phyloP scores from a whole-genome alignment of 2,113 vertebrate species.

The Oplegnathus fasciatus region DNA sequence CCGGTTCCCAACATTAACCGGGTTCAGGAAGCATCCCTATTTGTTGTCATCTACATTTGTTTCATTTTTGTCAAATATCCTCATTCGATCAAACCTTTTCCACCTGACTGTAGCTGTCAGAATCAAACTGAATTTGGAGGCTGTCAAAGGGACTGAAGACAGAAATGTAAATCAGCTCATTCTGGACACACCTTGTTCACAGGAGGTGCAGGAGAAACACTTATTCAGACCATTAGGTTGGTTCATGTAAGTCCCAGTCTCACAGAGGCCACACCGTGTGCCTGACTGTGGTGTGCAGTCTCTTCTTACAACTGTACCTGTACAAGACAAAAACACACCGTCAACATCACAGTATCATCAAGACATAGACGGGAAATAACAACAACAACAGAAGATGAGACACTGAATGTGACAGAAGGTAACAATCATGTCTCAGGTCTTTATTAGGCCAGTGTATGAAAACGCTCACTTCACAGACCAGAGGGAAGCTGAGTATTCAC shows the following conservation, averaged over 20 bases:
- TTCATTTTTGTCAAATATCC: background rate
- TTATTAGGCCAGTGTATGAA: no score
- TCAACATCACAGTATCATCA: background rate
- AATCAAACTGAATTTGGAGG: background rate
- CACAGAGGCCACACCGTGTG: slow-evolving; percentile 34
- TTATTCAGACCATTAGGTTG: slow-evolving; percentile 19
- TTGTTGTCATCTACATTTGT: no score
- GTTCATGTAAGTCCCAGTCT: slow-evolving; percentile 41
- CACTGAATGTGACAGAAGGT: background rate
- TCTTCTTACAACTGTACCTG: slow-evolving; percentile 34
- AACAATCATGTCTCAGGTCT: no score
- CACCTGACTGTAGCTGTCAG: background rate
- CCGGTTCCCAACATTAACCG: no score
- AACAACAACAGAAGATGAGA: background rate
- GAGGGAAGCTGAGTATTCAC: no score
- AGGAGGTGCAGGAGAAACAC: slow-evolving; percentile 49
- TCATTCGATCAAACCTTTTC: background rate
- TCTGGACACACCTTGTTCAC: background rate
- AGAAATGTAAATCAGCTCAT: background rate
- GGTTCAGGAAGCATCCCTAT: no score
- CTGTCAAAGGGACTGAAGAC: background rate
- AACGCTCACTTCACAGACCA: background rate
- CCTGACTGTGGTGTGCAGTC: slow-evolving; percentile 25
- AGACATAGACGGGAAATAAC: background rate
- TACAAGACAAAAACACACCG: background rate